Evolutionary conservation across 2,113 vertebrate species (phyloP).

Genomic region (Sprattus sprattus): DNA sequence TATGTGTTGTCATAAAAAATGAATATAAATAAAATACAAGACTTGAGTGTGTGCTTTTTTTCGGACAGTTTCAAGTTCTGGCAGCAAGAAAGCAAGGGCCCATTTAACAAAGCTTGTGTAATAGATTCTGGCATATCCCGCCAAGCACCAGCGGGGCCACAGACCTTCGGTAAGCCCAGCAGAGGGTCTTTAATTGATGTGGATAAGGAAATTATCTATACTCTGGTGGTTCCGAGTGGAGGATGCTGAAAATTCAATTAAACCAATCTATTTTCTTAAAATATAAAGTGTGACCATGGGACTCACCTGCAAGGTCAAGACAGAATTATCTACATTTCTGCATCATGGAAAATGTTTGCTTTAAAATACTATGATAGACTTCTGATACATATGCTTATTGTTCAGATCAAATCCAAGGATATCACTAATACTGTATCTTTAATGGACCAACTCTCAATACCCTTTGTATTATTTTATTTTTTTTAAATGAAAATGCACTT

Average conservation of each 20-base stretch:
- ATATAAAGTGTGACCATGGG: conserved; percentile 38
- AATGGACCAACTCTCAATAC: too few relatives aligned
- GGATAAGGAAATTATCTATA: conserved; percentile 72
- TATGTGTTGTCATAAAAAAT: neutral
- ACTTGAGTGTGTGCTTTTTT: conserved; percentile 11
- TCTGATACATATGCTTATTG: neutral
- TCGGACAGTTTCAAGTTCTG: conserved; percentile 32
- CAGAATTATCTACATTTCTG: neutral
- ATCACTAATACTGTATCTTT: neutral
- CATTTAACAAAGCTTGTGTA: conserved; percentile 70
- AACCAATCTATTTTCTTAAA: conserved; percentile 64
- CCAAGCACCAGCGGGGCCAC: conserved; percentile 67
- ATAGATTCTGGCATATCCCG: conserved; percentile 77
- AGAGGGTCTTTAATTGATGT: conserved; percentile 69
- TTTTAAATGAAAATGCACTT: too few relatives aligned
- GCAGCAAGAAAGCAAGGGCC: conserved; percentile 54
- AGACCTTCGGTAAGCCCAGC: conserved; percentile 66
- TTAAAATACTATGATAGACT: neutral
- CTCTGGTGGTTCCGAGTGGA: conserved; percentile 63
- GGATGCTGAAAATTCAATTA: conserved; percentile 70
- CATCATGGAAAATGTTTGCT: neutral
- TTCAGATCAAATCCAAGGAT: neutral
- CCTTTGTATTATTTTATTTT: too few relatives aligned
- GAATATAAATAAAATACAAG: conserved; percentile 20
- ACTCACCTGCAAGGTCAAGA: neutral